phyloP scores from a whole-genome alignment of 2,888 invertebrate species.

The Rhagophthalmus giganteus region DNA sequence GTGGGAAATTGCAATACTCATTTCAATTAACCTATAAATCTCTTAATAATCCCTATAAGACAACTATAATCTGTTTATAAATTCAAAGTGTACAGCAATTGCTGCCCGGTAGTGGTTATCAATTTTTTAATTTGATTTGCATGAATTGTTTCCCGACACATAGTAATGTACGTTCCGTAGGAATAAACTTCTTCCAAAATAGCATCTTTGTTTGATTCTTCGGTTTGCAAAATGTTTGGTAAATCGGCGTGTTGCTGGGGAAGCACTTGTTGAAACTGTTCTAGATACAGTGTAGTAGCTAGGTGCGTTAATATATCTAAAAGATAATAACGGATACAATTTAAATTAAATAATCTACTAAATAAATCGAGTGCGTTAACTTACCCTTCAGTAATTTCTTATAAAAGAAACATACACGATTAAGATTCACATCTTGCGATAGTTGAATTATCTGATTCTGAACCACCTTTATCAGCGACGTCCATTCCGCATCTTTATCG shows the following conservation, averaged over 20 bases:
- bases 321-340: conserved; percentile 30
- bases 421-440: conserved; percentile 44
- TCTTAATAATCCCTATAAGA: no score
- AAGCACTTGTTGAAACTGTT: conserved; percentile 54
- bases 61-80: conserved; percentile 45
- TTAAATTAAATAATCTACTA: no score
- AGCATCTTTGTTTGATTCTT: no score
- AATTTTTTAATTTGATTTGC: conserved; percentile 64
- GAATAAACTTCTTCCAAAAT: conserved; percentile 53
- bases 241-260: conserved; percentile 45
- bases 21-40: no score
- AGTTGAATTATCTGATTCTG: conserved; percentile 52
- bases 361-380: no score
- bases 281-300: conserved; percentile 54
- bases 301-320: conserved; percentile 55
- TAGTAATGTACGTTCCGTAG: conserved; percentile 55
- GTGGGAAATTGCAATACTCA: no score
- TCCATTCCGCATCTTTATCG: conserved; percentile 54
- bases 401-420: conserved; percentile 49
- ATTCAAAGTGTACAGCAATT: conserved; percentile 55
- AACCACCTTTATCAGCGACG: conserved; percentile 51
- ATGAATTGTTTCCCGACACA: conserved; percentile 62
- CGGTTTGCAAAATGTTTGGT: conserved; percentile 34
- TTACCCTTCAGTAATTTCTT: conserved; percentile 52
- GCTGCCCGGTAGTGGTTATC: conserved; percentile 64